Evolutionary conservation across 2,113 vertebrate genomes (phyloP).

Genomic region (Semnornis frantzii): DNA sequence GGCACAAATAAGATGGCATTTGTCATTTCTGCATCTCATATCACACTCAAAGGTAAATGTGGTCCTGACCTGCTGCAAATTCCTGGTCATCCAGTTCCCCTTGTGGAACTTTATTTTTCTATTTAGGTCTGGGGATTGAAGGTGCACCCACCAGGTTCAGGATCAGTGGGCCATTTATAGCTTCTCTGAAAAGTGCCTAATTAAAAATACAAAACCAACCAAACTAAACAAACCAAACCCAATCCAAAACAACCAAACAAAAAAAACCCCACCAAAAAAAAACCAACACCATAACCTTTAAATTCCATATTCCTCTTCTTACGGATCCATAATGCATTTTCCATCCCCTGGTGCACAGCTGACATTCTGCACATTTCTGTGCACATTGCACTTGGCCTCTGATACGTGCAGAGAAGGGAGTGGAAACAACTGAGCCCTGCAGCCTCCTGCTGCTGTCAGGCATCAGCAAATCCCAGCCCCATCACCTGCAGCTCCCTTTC

Average conservation of each 20-base stretch:
- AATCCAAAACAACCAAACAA: background rate
- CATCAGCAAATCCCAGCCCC: background rate
- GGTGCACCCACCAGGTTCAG: background rate
- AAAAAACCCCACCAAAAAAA: background rate
- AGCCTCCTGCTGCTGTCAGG: background rate
- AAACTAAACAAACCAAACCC: background rate
- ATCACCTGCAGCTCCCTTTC: fast-evolving
- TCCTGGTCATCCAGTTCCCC: background rate
- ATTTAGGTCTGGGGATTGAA: background rate
- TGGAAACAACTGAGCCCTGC: background rate
- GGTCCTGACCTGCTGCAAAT: background rate
- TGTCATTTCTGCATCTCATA: background rate
- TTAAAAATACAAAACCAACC: background rate
- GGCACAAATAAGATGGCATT: background rate
- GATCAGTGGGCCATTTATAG: background rate
- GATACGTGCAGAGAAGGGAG: background rate
- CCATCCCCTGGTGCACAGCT: slow-evolving; percentile 14
- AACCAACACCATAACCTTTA: background rate
- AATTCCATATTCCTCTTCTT: slow-evolving; percentile 7
- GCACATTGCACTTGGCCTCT: background rate
- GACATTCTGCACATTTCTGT: slow-evolving; percentile 31
- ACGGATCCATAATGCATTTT: background rate
- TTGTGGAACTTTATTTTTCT: background rate
- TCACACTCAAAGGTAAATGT: background rate
- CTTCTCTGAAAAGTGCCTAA: background rate